Evolutionary conservation across 2,888 invertebrate genomes (phyloP).

Genomic region (Macrosiphum euphorbiae): DNA sequence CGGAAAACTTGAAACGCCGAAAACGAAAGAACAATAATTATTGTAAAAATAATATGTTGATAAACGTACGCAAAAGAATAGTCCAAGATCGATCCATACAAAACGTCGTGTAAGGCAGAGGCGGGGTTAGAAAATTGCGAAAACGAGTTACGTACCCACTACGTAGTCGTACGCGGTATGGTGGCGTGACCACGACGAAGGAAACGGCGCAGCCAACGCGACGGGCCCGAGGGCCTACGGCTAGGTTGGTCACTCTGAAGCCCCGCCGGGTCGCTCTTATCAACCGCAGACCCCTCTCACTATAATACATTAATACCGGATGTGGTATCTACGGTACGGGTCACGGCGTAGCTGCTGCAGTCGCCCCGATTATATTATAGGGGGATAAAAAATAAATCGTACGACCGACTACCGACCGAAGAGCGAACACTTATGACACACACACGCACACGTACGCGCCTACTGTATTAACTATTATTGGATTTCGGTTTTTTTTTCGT

Average conservation of each 20-base stretch:
- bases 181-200: not conserved
- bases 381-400: not conserved
- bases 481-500: not conserved
- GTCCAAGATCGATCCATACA: not conserved
- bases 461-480: not conserved
- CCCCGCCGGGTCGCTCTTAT: not conserved
- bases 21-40: not conserved
- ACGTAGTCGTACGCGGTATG: conserved; percentile 2
- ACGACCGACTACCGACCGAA: not conserved
- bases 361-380: not conserved
- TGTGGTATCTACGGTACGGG: not conserved
- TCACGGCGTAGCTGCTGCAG: too few relatives aligned
- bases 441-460: not conserved
- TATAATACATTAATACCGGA: not conserved
- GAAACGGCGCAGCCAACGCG: not conserved
- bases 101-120: not conserved
- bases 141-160: not conserved
- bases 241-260: not conserved
- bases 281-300: not conserved
- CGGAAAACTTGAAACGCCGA: not conserved
- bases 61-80: not conserved
- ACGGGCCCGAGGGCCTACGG: not conserved
- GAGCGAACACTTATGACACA: not conserved
- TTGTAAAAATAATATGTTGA: not conserved
- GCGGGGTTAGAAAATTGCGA: not conserved